phyloP scores from a whole-genome alignment of 1,140 invertebrate species.

The Drosophila novamexicana region DNA sequence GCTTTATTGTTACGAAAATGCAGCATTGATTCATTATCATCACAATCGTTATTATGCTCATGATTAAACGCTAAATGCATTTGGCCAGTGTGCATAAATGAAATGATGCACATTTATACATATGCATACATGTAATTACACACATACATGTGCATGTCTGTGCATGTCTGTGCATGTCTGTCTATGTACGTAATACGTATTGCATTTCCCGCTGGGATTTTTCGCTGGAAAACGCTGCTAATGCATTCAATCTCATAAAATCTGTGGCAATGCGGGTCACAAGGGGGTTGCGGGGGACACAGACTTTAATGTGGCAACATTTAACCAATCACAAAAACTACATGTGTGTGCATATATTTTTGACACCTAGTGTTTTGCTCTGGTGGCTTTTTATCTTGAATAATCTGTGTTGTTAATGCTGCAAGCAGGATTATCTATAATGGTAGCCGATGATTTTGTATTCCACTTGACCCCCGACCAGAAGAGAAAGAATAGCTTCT shows the following conservation, averaged over 20 bases:
- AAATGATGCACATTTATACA: background rate
- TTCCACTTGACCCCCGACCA: background rate
- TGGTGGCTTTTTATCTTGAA: background rate
- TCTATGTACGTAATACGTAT: background rate
- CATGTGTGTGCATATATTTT: background rate
- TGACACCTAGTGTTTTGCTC: background rate
- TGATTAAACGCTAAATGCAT: conserved; percentile 4
- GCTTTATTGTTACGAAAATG: background rate
- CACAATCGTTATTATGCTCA: background rate
- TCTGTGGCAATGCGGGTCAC: conserved; percentile 10
- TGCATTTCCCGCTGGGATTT: background rate
- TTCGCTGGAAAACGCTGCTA: background rate
- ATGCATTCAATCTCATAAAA: background rate
- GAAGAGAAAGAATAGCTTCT: background rate
- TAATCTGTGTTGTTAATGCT: background rate
- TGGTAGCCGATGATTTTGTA: background rate
- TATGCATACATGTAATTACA: too few relatives aligned
- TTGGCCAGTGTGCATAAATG: background rate
- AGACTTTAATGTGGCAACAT: background rate
- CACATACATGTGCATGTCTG: background rate
- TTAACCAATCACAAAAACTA: background rate
- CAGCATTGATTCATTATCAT: background rate
- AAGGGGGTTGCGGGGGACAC: background rate
- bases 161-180: background rate
- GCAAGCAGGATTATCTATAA: background rate